phyloP scores from a whole-genome alignment of 1,140 invertebrate species.

The Hylaeus anthracinus region DNA sequence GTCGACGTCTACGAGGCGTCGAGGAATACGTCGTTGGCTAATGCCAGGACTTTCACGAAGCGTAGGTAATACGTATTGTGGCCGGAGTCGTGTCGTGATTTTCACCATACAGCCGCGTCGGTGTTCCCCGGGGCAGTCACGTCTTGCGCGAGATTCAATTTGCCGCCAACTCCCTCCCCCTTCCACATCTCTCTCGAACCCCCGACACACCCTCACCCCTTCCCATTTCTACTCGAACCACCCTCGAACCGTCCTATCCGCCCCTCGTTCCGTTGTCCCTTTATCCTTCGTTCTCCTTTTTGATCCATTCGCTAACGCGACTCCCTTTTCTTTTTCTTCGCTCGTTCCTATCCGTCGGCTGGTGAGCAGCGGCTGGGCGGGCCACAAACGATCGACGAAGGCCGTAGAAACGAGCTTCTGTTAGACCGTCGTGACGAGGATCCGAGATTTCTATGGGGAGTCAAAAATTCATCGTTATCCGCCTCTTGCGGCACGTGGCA shows the following conservation, averaged over 20 bases:
- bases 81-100: constrained; percentile 77
- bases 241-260: constrained; percentile 30
- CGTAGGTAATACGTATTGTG: constrained; percentile 74
- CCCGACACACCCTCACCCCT: neutral
- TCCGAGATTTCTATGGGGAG: constrained; percentile 53
- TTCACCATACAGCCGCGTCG: constrained; percentile 74
- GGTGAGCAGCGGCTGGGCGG: constrained; percentile 30
- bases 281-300: constrained; percentile 28
- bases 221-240: constrained; percentile 17
- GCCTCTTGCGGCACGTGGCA: constrained; percentile 24
- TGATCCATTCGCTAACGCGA: constrained; percentile 49
- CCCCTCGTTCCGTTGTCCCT: constrained; percentile 45
- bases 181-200: neutral
- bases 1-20: constrained; percentile 56
- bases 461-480: constrained; percentile 59
- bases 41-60: constrained; percentile 65
- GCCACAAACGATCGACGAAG: constrained; percentile 50
- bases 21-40: constrained; percentile 66
- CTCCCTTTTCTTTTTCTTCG: constrained; percentile 40
- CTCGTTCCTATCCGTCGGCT: neutral
- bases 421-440: constrained; percentile 47
- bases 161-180: constrained; percentile 56
- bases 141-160: constrained; percentile 78
- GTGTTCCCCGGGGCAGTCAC: constrained; percentile 77
- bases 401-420: constrained; percentile 38